Conservation (phyloP, 2,888 invertebrate species). For the Drosophila neoperkinsi region DNA sequence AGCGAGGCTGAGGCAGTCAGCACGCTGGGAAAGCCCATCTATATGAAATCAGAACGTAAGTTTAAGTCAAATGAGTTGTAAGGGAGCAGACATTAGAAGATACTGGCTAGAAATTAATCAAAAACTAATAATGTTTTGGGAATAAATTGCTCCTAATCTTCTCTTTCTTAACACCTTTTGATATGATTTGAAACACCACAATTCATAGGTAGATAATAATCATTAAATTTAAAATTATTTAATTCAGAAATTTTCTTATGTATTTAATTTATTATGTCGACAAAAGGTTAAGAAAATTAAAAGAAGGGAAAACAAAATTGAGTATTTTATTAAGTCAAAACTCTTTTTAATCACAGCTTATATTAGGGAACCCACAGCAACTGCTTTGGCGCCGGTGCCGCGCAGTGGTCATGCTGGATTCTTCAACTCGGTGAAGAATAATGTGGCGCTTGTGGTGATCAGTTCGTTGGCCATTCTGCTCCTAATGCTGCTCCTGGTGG, state of each 20-base stretch:
- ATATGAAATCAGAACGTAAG: slow-evolving; percentile 95
- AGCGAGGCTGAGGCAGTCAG: slow-evolving; percentile 91
- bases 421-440: slow-evolving; percentile 82
- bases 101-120: not conserved
- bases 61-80: slow-evolving; percentile 40
- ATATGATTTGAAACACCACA: too few relatives aligned
- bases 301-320: not conserved
- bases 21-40: slow-evolving; percentile 91
- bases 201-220: too few relatives aligned
- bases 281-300: not conserved
- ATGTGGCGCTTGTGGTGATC: slow-evolving; percentile 82
- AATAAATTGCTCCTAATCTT: not conserved
- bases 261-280: not conserved
- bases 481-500: slow-evolving; percentile 81
- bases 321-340: not conserved
- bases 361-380: slow-evolving; percentile 84
- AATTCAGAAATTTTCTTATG: too few relatives aligned
- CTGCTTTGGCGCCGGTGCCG: slow-evolving; percentile 84
- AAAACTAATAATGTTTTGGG: not conserved
- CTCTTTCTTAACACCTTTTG: too few relatives aligned
- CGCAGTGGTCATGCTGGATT: slow-evolving; percentile 80
- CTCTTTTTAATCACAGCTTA: slow-evolving; percentile 77
- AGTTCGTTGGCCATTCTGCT: slow-evolving; percentile 82
- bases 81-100: not conserved
- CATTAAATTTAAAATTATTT: too few relatives aligned